Conservation (phyloP, 2,113 vertebrate species). For the Triplophysa siluroides region DNA sequence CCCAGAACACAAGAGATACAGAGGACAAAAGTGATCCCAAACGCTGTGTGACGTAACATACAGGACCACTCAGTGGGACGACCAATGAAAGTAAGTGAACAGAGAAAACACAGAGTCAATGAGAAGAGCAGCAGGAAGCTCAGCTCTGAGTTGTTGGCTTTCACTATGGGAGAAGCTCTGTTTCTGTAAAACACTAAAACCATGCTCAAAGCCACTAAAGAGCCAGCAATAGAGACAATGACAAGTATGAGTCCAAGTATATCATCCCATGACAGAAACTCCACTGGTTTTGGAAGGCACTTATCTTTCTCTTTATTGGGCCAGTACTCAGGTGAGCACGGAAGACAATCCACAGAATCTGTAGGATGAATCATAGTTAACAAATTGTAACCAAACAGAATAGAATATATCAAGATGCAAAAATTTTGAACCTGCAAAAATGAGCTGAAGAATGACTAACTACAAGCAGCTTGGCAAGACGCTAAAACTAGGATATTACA, state of each 20-base stretch:
- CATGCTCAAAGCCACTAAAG: constrained; percentile 56
- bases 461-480: no score
- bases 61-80: constrained; percentile 69
- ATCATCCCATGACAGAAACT: constrained; percentile 68
- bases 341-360: constrained; percentile 66
- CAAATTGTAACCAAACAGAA: no score
- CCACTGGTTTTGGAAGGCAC: constrained; percentile 63
- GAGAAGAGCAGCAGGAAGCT: constrained; percentile 70
- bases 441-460: no score
- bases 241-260: constrained; percentile 61
- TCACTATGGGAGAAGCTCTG: constrained; percentile 65
- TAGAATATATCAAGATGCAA: background rate
- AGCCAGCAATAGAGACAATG: constrained; percentile 59
- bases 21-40: constrained; percentile 70
- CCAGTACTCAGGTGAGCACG: constrained; percentile 64
- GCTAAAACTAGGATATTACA: no score
- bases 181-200: constrained; percentile 62
- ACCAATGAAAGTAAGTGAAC: constrained; percentile 70
- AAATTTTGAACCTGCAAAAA: no score
- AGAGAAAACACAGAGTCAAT: constrained; percentile 69
- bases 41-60: constrained; percentile 69
- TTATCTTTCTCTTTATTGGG: constrained; percentile 56
- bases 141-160: constrained; percentile 71
- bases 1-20: constrained; percentile 72
- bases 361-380: background rate